phyloP scores from a whole-genome alignment of 2,797 vertebrate genomes.

The Acomys russatus region DNA sequence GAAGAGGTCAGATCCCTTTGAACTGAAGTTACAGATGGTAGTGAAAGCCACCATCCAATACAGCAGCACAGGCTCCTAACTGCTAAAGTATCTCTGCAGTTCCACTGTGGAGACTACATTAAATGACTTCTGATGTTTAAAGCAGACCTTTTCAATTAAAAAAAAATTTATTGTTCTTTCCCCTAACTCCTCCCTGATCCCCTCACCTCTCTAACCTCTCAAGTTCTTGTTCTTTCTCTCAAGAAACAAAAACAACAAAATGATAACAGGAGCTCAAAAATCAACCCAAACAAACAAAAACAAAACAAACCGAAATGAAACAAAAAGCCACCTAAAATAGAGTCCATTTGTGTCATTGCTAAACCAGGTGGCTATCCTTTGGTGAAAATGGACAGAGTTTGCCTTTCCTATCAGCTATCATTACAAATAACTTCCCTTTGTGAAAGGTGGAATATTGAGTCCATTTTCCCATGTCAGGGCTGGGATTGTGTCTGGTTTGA shows the following conservation, averaged over 20 bases:
- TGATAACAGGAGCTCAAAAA: not conserved
- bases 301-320: not conserved
- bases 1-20: too few relatives aligned
- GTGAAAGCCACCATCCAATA: too few relatives aligned
- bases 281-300: not conserved
- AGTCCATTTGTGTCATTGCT: not conserved
- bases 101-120: not conserved
- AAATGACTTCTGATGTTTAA: constrained; percentile 19
- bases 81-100: not conserved
- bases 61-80: not conserved
- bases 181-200: not conserved
- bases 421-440: not conserved
- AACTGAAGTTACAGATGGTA: not conserved
- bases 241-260: not conserved
- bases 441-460: not conserved
- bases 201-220: not conserved
- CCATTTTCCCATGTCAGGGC: not conserved
- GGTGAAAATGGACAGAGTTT: not conserved
- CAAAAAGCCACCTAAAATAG: not conserved
- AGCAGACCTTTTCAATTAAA: not conserved
- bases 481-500: not conserved
- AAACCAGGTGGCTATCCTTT: not conserved
- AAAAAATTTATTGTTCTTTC: not conserved
- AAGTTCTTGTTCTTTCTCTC: not conserved
- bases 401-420: not conserved